Conservation (phyloP, 2,113 vertebrate genomes). For the Nothocercus julius region DNA sequence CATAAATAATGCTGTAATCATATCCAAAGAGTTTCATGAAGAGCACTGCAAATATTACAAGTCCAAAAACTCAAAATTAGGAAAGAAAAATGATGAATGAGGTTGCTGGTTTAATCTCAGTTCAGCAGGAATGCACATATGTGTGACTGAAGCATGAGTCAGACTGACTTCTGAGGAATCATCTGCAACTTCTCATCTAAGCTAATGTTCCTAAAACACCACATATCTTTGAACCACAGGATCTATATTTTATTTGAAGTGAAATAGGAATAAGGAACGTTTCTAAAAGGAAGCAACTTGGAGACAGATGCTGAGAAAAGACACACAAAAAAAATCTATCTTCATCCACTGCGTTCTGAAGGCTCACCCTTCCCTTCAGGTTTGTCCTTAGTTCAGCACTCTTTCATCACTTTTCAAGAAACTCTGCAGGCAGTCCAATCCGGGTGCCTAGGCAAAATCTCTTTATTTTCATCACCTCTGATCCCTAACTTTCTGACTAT, state of each 20-base stretch:
- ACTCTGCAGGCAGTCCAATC: not conserved
- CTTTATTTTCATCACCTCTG: not conserved
- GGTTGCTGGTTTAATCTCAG: not conserved
- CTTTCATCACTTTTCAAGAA: slow-evolving; percentile 15
- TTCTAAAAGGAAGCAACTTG: not conserved
- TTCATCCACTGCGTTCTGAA: not conserved
- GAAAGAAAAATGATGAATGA: not conserved
- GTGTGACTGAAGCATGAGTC: not conserved
- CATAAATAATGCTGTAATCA: not conserved
- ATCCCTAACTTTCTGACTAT: not conserved
- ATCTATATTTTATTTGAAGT: not conserved
- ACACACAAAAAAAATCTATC: not conserved
- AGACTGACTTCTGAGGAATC: not conserved
- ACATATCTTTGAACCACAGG: slow-evolving; percentile 4
- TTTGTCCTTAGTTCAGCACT: not conserved
- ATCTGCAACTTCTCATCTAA: not conserved
- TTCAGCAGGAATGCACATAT: not conserved
- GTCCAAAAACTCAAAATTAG: not conserved
- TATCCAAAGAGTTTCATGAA: not conserved
- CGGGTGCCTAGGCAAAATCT: not conserved
- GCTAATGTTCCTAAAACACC: not conserved
- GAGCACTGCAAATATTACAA: not conserved
- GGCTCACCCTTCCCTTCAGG: not conserved
- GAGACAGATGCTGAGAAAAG: not conserved
- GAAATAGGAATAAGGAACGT: not conserved